A percentile compares a stretch with the other conserved stretches of the same genome.
Evolutionary conservation across 1,140 invertebrate genomes (phyloP).

Genomic region (Caenorhabditis remanei): DNA sequence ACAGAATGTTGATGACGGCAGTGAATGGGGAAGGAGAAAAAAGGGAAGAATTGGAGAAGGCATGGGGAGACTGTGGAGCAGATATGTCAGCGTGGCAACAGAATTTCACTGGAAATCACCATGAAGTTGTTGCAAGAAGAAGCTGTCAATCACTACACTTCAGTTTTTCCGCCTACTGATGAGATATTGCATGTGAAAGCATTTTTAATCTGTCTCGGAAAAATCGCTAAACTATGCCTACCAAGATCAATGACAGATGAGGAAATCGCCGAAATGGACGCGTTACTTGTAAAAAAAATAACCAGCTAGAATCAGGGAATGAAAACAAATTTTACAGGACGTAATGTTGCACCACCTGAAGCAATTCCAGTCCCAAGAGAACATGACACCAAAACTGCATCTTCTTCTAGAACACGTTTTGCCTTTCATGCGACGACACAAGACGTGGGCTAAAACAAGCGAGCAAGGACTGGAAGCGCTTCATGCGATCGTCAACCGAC

Average conservation of each 20-base stretch:
- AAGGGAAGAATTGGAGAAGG: not conserved
- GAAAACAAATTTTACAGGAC: not conserved
- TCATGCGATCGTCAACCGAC: not conserved
- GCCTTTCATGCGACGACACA: not conserved
- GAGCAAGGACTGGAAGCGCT: not conserved
- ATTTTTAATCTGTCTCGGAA: not conserved
- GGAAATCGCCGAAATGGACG: not conserved
- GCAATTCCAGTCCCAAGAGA: not conserved
- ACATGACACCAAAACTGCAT: not conserved
- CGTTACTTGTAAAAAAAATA: not conserved
- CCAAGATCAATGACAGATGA: not conserved
- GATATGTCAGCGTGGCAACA: slow-evolving; percentile 1
- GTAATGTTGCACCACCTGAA: not conserved
- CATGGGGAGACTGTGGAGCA: not conserved
- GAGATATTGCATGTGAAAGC: not conserved
- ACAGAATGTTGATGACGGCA: not conserved
- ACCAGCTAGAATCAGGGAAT: not conserved
- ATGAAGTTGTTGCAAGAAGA: not conserved
- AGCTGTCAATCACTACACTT: not conserved
- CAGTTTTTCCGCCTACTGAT: not conserved
- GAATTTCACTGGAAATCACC: not conserved
- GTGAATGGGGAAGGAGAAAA: not conserved
- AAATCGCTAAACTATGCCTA: not conserved
- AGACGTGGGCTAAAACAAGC: not conserved
- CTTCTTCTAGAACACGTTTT: not conserved